These are phyloP conservation scores for Furcifer pardalis DNA, from an alignment of 2,797 vertebrate species.

Conservation along the genomic window DNA sequence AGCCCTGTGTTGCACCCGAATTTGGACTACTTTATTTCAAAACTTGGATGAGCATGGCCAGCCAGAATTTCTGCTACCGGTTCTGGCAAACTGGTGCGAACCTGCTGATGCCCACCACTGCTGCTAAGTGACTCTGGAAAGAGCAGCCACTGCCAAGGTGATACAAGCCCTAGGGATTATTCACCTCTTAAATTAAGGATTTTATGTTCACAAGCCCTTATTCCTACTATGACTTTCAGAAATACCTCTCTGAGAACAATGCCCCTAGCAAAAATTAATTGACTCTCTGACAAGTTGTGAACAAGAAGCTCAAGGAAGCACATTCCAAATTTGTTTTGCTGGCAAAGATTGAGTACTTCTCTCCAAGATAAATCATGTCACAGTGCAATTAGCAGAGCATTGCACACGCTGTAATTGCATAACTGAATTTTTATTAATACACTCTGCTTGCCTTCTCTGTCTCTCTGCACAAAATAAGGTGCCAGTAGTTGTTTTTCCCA, in stretches of 20 bases:
- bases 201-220: background rate
- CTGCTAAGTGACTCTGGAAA: background rate
- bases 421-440: slow-evolving; percentile 70
- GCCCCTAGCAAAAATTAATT: slow-evolving; percentile 16
- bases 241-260: slow-evolving; percentile 18
- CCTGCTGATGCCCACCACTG: too few relatives aligned
- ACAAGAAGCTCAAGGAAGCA: slow-evolving; percentile 23
- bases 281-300: slow-evolving; percentile 20
- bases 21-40: too few relatives aligned
- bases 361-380: slow-evolving; percentile 55
- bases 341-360: slow-evolving; percentile 52
- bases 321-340: slow-evolving; percentile 21
- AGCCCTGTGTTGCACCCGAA: too few relatives aligned
- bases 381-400: slow-evolving; percentile 69
- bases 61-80: too few relatives aligned
- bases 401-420: slow-evolving; percentile 60
- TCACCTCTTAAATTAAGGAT: rapidly evolving
- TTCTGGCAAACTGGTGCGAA: too few relatives aligned
- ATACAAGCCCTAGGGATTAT: background rate
- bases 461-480: slow-evolving; percentile 18
- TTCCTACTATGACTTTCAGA: background rate
- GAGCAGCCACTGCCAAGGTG: background rate
- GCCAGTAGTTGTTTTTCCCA: background rate
- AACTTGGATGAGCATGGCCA: too few relatives aligned
- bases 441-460: slow-evolving; percentile 57